phyloP scores from a whole-genome alignment of 1,140 invertebrate genomes.

The Heliconius congener region DNA sequence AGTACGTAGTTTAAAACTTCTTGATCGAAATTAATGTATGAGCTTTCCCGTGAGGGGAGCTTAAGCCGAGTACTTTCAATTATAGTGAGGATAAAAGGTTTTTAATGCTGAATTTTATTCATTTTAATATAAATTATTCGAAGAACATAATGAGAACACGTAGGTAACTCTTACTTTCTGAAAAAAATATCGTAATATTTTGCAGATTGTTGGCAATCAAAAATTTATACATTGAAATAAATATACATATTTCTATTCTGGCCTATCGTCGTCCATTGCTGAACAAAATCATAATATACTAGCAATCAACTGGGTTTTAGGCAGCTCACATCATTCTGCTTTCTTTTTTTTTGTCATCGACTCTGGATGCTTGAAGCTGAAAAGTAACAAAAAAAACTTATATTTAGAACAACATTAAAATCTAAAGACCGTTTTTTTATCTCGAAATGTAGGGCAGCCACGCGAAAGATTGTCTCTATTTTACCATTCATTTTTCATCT shows the following conservation, averaged over 20 bases:
- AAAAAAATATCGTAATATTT: neutral
- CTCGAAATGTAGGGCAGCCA: neutral
- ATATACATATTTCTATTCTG: neutral
- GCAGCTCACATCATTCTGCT: too few relatives aligned
- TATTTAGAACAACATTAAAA: slow-evolving; percentile 3
- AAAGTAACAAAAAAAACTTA: neutral
- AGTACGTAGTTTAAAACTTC: neutral
- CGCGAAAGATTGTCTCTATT: slow-evolving; percentile 29
- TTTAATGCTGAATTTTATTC: neutral
- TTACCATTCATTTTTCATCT: slow-evolving; percentile 30
- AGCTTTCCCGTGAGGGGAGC: neutral
- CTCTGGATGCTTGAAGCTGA: neutral
- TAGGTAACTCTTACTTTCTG: neutral
- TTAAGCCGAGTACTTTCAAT: neutral
- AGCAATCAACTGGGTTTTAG: too few relatives aligned
- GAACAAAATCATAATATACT: too few relatives aligned
- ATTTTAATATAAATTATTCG: neutral
- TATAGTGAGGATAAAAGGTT: neutral
- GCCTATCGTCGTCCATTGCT: too few relatives aligned
- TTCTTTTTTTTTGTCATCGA: too few relatives aligned
- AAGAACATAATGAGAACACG: neutral
- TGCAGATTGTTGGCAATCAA: neutral
- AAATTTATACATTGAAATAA: neutral
- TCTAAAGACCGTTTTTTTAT: slow-evolving; percentile 1
- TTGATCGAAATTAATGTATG: neutral